These are phyloP conservation scores for Girardia tigrina DNA, from an alignment of 2,888 invertebrate species.

Conservation along the genomic window DNA sequence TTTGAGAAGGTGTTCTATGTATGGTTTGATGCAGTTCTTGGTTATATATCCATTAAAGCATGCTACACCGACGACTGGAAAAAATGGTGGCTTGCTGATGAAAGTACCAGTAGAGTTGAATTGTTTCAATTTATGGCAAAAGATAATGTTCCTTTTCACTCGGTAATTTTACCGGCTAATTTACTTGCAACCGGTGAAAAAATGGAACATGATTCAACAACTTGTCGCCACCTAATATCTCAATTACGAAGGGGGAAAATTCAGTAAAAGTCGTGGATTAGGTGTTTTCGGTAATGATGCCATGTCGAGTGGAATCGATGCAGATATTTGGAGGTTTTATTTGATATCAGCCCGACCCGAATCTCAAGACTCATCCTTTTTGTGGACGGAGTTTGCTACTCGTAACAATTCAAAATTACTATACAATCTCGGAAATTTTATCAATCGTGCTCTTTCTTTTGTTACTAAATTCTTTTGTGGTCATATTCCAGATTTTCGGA, in stretches of 20 bases:
- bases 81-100: constrained; percentile 69
- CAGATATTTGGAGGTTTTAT: constrained; percentile 88
- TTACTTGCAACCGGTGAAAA: constrained; percentile 69
- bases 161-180: constrained; percentile 83
- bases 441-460: constrained; percentile 77
- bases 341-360: constrained; percentile 82
- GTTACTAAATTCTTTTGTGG: constrained; percentile 68
- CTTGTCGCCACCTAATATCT: constrained; percentile 63
- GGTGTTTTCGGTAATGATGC: constrained; percentile 90
- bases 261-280: constrained; percentile 84
- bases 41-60: constrained; percentile 88
- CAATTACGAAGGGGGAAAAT: constrained; percentile 95
- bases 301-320: constrained; percentile 69
- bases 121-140: constrained; percentile 96
- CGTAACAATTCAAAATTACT: constrained; percentile 86
- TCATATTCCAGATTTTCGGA: constrained; percentile 59
- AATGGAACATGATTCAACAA: constrained; percentile 68
- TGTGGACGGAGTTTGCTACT: constrained; percentile 78
- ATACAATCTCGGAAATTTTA: constrained; percentile 93
- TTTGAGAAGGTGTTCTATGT: constrained; percentile 94
- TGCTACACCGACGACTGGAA: constrained; percentile 71
- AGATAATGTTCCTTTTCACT: constrained; percentile 98
- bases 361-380: constrained; percentile 75
- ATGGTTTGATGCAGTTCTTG: constrained; percentile 97
- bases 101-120: constrained; percentile 56